Base-by-base conservation (phyloP, 92 coral and sea anemone species). In the Porites divaricata region DNA sequence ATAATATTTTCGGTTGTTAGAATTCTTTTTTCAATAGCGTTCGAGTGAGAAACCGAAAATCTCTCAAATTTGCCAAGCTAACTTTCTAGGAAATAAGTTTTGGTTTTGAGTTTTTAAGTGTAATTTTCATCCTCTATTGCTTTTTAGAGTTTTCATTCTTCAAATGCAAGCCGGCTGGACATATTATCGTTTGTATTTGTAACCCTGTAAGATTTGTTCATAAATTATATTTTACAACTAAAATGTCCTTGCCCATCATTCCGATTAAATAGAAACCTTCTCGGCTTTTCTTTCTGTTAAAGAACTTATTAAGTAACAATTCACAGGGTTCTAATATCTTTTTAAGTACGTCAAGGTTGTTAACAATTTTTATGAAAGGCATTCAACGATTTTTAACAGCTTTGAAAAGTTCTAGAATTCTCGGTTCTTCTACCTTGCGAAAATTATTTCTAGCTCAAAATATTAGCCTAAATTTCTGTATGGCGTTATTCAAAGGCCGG, bases 271-370 rank as follows among this genome's bases (percentile, higher is more conserved):
- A 14, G 20, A 74, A 75, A 28, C 26, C 28, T 1, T 10, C 21
- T 9, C 8, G 48, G 45, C 6, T 23, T 75, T 23, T 75, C 49
- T 17, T 16, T 50, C 9, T 45, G n/a, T 15, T 63, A 11, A 49
- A 23, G 48, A 49, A 8, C 72, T 22, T 78, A 64, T 64, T 48
- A 23, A 63, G 25, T 64, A 65, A 67, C 82, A 78, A 78, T 78
- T 78, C 63, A 48, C 70, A 14, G 50, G 14, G 41, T 65, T 50
- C 35, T 22, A 64, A 65, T 8, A 78, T 65, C 82, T 49, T 50
- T 78, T 64, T 2, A 20, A 63, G 59, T 15, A 63, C 62, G 50
- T 78, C n/a, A 64, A 48, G 14, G 17, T 25, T 64, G 63, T 65
- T 22, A 3, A 49, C 62, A 9, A 70, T 12, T 63, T 63, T 5